Evolutionary conservation across 2,888 invertebrate species (phyloP), one percentile per base, ranked within the genome.

Genomic region (Rhyacophila evoluta): DNA sequence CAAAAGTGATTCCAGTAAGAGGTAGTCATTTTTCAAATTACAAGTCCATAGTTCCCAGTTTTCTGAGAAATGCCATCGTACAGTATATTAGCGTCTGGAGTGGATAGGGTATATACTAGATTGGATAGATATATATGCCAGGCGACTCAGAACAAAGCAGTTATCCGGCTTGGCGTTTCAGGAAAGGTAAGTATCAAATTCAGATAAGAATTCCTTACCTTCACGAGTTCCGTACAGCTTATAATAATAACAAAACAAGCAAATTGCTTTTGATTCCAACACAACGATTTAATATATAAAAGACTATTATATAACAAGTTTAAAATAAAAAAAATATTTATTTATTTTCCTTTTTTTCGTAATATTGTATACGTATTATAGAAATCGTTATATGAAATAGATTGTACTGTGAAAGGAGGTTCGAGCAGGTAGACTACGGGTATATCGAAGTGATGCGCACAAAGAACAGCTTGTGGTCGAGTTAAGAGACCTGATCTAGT

Each of bases 391-490:
- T 33, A 6, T 33, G 6, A 33, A 33, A 4, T 6, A 6, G 29
- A 6, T 2, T 33, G 15, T 12, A 55, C 55, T 19, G 8, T 55
- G 55, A 1, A 19, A 55, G 19, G 10, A 15, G 8, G 55, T 25
- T 25, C 55, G 10, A 10, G 55, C 55, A 55, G 55, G 55, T 55
- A 19, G 55, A 55, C 19, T 55, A 19, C 8, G 55, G 55, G 55
- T 55, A 55, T 25, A 25, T 55, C 55, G 55, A 55, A 55, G 55
- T 25, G 55, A 55, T 55, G 55, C 55, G 55, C 55, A 55, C 55
- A 55, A 55, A 55, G 55, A 55, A 55, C 55, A 19, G 55, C 55
- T 25, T 55, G 55, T 55, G 55, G 55, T 55, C 1, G 55, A 55
- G 55, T 55, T 55, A 55, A 55, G 55, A 41, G 41, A 55, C 19